Base-by-base conservation (phyloP, 2,888 invertebrate genomes). In the Hymenopus coronatus region DNA sequence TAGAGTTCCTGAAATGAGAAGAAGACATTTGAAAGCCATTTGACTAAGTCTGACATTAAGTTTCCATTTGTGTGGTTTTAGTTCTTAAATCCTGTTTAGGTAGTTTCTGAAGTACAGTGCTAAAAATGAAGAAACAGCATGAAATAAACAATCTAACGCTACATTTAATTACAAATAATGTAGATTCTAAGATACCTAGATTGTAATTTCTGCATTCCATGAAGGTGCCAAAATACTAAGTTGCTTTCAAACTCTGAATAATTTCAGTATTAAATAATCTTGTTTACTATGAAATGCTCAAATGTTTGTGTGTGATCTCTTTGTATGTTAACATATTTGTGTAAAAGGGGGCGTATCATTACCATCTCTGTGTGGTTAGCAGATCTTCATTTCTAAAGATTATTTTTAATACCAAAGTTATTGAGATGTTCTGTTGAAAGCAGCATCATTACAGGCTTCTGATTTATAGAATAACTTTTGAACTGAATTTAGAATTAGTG, bases 181-280 rank as follows among this genome's bases (percentile, higher is more conserved):
- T 70, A 70, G 54, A 70, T 70, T 70, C 54, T 25, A 70, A 14
- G 54, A 70, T 15, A 70, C 25, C 54, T 70, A 70, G 54, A 25
- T 70, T 70, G 54, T 25, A 70, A 70, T 70, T 70, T 86, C 82
- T 33, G 87, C 87, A 87, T 87, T 87, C 87, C 87, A 82, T 82
- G 27, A n/a, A 82, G 87, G 87, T 87, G 87, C 87, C 87, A 87
- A 87, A 87, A 82, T 20, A 81, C 82, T 87, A 82, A 12, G 12
- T 87, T 87, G 54, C 54, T 70, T 87, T 14, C 82, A 28, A 82
- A 87, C 33, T 82, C 87, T 82, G 87, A 87, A 30, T 82, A 33
- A 87, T 87, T 82, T 82, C 33, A 82, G 87, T 33, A 87, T 82
- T 87, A 82, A 46, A 33, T 85, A 28, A 81, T 86, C 81, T 86